phyloP scores from a whole-genome alignment of 2,888 invertebrate species.

The Apantesis nais region DNA sequence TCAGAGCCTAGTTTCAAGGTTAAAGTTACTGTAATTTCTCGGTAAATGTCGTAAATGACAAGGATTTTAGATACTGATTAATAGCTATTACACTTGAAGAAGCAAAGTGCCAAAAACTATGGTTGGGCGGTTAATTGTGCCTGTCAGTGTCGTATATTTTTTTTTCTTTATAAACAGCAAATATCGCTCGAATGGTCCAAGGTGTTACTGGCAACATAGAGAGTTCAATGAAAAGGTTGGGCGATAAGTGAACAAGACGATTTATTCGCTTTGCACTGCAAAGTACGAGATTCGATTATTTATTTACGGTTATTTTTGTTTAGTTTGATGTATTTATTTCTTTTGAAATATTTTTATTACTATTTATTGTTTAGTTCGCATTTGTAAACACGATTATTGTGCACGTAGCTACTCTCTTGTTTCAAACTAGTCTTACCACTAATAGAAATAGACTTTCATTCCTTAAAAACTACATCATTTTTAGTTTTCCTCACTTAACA shows the following conservation, averaged over 20 bases:
- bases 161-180: conserved; percentile 40
- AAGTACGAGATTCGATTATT: conserved; percentile 55
- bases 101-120: background rate
- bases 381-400: background rate
- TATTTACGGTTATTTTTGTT: conserved; percentile 24
- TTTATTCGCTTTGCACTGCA: conserved; percentile 39
- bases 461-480: conserved; percentile 21
- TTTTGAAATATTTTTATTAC: background rate
- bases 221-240: conserved; percentile 61
- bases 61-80: background rate
- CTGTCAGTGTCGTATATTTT: conserved; percentile 11
- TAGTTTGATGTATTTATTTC: background rate
- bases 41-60: background rate
- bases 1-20: background rate
- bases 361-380: conserved; percentile 6
- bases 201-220: conserved; percentile 65
- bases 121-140: background rate
- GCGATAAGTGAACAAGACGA: conserved; percentile 41
- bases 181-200: conserved; percentile 65
- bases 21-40: background rate
- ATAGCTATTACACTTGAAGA: background rate
- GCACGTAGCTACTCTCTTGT: conserved; percentile 2
- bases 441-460: conserved; percentile 22
- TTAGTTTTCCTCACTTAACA: conserved; percentile 30
- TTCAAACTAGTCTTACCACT: conserved; percentile 10